Evolutionary conservation across 23 tunicate species (phyloP).

Genomic region (Ascidia mentula): DNA sequence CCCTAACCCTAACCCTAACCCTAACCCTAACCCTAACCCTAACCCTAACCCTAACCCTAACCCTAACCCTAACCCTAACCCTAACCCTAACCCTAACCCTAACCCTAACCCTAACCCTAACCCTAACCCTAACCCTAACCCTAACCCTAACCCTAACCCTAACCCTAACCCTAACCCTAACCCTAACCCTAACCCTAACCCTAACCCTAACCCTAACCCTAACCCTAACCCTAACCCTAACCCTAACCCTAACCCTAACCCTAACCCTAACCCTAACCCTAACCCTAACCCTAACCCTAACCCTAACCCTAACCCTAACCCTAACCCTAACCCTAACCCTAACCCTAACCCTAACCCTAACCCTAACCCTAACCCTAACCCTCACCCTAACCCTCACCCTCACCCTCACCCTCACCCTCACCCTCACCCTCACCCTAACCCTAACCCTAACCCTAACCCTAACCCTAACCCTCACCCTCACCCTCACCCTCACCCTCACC

Average conservation of each 20-base stretch:
- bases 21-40: constrained; percentile 2
- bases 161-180: constrained; percentile 1
- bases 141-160: constrained; percentile 2
- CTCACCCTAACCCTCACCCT: neutral
- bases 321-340: constrained; percentile 2
- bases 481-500: too few species aligned
- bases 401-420: neutral
- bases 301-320: constrained; percentile 3
- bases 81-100: constrained; percentile 2
- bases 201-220: constrained; percentile 2
- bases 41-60: constrained; percentile 1
- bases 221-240: constrained; percentile 1
- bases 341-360: constrained; percentile 1
- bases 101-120: constrained; percentile 1
- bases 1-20: constrained; percentile 3
- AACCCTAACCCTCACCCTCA: neutral
- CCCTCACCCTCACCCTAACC: neutral
- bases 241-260: constrained; percentile 3
- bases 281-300: constrained; percentile 1
- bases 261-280: constrained; percentile 2
- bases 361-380: constrained; percentile 3
- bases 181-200: constrained; percentile 3
- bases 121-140: constrained; percentile 3
- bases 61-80: constrained; percentile 3
- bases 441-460: neutral